Evolutionary conservation across 2,797 vertebrate genomes (phyloP).

Genomic region (Schizopygopsis pylzovi): DNA sequence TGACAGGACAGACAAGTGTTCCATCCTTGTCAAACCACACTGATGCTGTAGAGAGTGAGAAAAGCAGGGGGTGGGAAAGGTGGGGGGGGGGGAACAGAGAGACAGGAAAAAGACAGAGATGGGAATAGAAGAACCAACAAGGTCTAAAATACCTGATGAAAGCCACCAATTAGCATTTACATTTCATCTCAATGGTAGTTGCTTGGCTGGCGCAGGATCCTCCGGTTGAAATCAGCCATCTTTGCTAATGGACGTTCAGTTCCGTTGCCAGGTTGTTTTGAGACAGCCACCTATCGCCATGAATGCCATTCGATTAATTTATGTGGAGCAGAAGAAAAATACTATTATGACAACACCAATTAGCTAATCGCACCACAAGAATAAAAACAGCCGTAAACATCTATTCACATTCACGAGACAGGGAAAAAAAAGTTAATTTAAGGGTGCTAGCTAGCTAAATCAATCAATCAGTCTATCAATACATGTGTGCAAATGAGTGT

Average conservation of each 20-base stretch:
- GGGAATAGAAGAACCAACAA: not conserved
- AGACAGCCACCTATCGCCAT: not conserved
- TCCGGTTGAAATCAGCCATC: not conserved
- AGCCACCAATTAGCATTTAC: not conserved
- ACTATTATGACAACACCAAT: not conserved
- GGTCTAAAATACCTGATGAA: not conserved
- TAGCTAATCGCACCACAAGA: not conserved
- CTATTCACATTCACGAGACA: not conserved
- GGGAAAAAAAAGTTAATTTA: not conserved
- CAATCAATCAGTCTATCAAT: not conserved
- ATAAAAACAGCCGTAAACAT: not conserved
- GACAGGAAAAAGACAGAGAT: constrained; percentile 3
- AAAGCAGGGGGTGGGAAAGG: not conserved
- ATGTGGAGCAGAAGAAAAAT: not conserved
- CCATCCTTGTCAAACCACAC: constrained; percentile 60
- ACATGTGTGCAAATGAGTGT: not conserved
- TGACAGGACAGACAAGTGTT: constrained; percentile 62
- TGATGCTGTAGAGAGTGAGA: constrained; percentile 23
- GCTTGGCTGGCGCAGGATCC: not conserved
- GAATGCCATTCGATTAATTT: not conserved
- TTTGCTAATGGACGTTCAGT: not conserved
- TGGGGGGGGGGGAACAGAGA: not conserved
- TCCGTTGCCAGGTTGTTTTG: not conserved
- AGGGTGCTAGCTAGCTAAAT: not conserved
- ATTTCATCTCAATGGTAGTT: not conserved